Evolutionary conservation across 2,113 vertebrate species (phyloP), one percentile per base, ranked within the genome.

Genomic region (Hyaena hyaena): DNA sequence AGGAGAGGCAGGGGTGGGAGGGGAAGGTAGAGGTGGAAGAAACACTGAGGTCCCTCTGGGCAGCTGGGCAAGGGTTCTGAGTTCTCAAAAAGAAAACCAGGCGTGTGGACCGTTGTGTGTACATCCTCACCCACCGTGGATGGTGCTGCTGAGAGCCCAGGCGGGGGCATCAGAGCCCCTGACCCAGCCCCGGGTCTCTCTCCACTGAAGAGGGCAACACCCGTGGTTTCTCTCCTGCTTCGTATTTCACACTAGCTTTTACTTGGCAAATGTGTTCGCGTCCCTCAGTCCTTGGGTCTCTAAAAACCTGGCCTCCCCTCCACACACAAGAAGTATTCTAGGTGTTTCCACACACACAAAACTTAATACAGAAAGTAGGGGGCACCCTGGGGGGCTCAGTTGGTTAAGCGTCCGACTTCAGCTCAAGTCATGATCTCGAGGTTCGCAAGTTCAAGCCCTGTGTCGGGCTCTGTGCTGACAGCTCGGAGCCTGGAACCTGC

Each of bases 191-290:
- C 1, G 4, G 31, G 17, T 12, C 65, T 39, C 4, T 33, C 10
- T 9, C 45, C 14, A 28, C 43, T 7, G 1, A 14, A 2, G 12
- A 8, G 74, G 74, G 43, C 15, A 3, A 31, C 15, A 8, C 26
- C 14, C 14, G 9, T 45, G 26, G 43, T 77, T 28, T 77, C 74
- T 48, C 39, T 35, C 26, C 2, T 0, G 26, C 43, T 31, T 9
- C 16, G 26, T 28, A 16, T 43, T 0, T 2, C 24, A 28, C 4
- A 1, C 58, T 35, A 1, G 53, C 10, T 31, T 11, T 50, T 1
- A 4, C 31, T 48, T 7, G 4, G 21, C 6, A 5, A n/a, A 2
- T 3, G 0, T 0, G 0, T 10, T 53, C 16, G 1, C 1, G 9
- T 21, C 31, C 65, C 14, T 63, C 19, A 1, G 4, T 26, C 0